A percentile compares a stretch with the other conserved stretches of the same genome.
Conservation (phyloP, 2,113 vertebrate genomes). For the Tupaia chinensis region DNA sequence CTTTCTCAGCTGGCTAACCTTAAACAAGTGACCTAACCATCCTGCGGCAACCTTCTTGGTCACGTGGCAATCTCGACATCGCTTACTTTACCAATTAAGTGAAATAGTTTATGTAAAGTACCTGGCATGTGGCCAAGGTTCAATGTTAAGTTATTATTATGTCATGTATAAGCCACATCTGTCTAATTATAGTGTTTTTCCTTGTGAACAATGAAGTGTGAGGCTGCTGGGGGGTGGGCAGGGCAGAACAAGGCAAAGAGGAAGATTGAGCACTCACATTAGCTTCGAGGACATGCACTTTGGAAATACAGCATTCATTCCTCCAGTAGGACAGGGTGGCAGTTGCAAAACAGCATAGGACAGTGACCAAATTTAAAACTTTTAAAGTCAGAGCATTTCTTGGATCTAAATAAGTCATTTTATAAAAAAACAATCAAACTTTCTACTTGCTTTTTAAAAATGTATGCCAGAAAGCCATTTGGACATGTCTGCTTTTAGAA, state of each 20-base stretch:
- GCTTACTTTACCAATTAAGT: not conserved
- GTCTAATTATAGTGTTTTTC: constrained; percentile 25
- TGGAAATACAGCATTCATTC: not conserved
- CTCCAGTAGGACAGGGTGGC: not conserved
- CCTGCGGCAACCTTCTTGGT: not conserved
- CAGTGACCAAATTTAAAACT: not conserved
- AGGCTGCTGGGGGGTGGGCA: not conserved
- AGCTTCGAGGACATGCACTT: fast-evolving
- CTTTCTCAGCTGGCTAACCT: not conserved
- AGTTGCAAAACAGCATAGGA: not conserved
- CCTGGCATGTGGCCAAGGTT: not conserved
- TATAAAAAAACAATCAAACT: not conserved
- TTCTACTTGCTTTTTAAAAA: constrained; percentile 17
- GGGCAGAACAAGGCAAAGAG: not conserved
- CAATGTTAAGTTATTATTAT: not conserved
- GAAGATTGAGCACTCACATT: not conserved
- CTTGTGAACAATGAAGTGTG: not conserved
- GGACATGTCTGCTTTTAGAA: not conserved
- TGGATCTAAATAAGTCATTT: not conserved
- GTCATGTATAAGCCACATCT: not conserved
- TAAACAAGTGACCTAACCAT: not conserved
- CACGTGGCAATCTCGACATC: not conserved
- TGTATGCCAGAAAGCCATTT: not conserved
- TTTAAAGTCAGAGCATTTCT: not conserved
- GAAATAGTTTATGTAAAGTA: not conserved